Evolutionary conservation across 2,888 invertebrate species (phyloP), one percentile per base, ranked within the genome.

Genomic region (Brachyopa scutellaris): DNA sequence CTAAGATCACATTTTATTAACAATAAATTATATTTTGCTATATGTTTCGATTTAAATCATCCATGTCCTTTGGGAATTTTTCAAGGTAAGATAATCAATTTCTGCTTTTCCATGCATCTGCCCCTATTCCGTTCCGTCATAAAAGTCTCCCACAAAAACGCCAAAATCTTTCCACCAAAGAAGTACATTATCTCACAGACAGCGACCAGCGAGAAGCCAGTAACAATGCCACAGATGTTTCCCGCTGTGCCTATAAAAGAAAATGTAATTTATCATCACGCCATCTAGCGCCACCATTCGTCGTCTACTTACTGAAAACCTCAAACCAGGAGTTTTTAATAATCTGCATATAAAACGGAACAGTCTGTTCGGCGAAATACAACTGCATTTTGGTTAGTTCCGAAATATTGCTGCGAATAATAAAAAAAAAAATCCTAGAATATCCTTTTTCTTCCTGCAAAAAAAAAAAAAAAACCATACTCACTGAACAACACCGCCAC

Each of bases 201-300:
- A 85, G 92, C 93, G 85, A 93, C 92, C 62, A 93, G 88, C 67
- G 94, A 94, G 86, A 94, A 92, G 64, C 94, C 94, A 67, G 94
- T 91, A 66, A 94, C 91, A 84, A 94, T 91, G 33, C 94, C 93
- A 79, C 93, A 92, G 84, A 93, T 92, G 67, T 94, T 94, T 26
- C 94, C 94, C 86, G 94, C 90, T 85, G 92, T 93, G 89, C 94
- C 94, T 94, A 90, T 36, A 91, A 91, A 13, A 38, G 5, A 11
- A 45, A 51, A 3, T 3, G 17, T 15, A 55, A 80, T 80, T 69
- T 80, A 62, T 80, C 79, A 74, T 42, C 40, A 9, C 8, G 6
- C 3, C 3, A 19, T 73, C 64, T n/a, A n/a, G n/a, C n/a, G n/a
- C 13, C 6, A 13, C 17, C 5, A 26, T 3, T n/a, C n/a, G n/a